phyloP scores from a whole-genome alignment of 2,797 vertebrate species.

The Ambastaia sidthimunki region DNA sequence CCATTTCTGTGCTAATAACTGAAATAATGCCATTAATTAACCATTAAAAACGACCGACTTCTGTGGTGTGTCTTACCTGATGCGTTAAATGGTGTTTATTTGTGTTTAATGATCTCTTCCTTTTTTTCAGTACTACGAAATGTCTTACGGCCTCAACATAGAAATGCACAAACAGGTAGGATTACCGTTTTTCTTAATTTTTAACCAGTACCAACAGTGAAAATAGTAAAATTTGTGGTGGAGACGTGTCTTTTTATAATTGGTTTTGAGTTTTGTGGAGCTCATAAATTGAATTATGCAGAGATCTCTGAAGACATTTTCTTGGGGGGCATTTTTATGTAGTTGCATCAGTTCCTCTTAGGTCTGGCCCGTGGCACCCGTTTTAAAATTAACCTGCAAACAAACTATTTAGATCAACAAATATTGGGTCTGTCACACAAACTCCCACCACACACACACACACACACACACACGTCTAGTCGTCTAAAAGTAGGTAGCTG shows the following conservation, averaged over 20 bases:
- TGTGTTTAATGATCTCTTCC: conserved; percentile 19
- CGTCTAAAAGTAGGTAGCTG: conserved; percentile 41
- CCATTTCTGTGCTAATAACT: not conserved
- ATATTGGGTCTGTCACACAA: conserved; percentile 53
- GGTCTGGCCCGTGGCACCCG: conserved; percentile 24
- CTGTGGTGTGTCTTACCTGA: not conserved
- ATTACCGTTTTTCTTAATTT: too few relatives aligned
- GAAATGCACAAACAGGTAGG: conserved; percentile 85
- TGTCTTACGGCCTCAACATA: conserved; percentile 83
- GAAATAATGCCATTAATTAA: not conserved
- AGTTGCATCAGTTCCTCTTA: conserved; percentile 8
- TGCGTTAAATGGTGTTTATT: not conserved
- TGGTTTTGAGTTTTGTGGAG: not conserved
- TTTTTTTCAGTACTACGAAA: conserved; percentile 82
- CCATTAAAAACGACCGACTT: not conserved
- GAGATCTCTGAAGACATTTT: conserved; percentile 7
- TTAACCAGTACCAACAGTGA: too few relatives aligned
- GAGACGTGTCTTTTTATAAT: conserved; percentile 19
- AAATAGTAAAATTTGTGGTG: too few relatives aligned
- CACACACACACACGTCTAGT: not conserved
- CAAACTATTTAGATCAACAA: conserved; percentile 60
- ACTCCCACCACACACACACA: conserved; percentile 26
- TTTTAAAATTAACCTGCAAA: conserved; percentile 59
- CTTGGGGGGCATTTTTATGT: not conserved
- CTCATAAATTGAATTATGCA: conserved; percentile 24